phyloP scores from a whole-genome alignment of 1,140 invertebrate genomes.

The Plectus sambesii region DNA sequence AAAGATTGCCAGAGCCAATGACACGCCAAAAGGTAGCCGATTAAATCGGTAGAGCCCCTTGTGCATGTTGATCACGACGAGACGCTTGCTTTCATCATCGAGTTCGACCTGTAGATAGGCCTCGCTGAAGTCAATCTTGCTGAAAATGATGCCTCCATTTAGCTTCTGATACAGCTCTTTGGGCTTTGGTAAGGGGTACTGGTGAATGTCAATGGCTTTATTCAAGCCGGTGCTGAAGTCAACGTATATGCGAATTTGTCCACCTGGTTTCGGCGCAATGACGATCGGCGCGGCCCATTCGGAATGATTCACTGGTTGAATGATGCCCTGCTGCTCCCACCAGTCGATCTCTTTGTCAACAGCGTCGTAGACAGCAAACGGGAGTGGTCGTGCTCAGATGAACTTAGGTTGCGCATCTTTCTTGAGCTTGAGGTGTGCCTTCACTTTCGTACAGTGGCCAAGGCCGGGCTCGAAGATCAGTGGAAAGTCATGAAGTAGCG shows the following conservation, averaged over 20 bases:
- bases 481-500: too few relatives aligned
- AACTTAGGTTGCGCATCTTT: slow-evolving; percentile 6
- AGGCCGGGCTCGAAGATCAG: slow-evolving; percentile 12
- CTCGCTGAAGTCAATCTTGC: slow-evolving; percentile 37
- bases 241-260: slow-evolving; percentile 44
- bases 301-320: slow-evolving; percentile 42
- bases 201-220: slow-evolving; percentile 17
- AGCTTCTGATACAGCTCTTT: slow-evolving; percentile 37
- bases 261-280: slow-evolving; percentile 45
- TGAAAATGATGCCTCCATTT: slow-evolving; percentile 30
- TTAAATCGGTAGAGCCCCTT: slow-evolving; percentile 23
- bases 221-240: slow-evolving; percentile 45
- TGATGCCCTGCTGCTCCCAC: slow-evolving; percentile 35
- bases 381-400: slow-evolving; percentile 11
- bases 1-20: slow-evolving; percentile 50
- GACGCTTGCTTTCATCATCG: slow-evolving; percentile 27
- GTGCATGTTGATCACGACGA: slow-evolving; percentile 27
- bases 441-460: slow-evolving; percentile 14
- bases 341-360: slow-evolving; percentile 15
- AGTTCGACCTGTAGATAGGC: slow-evolving; percentile 29
- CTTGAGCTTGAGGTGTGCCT: slow-evolving; percentile 14
- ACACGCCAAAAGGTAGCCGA: slow-evolving; percentile 49
- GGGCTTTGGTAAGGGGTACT: slow-evolving; percentile 30
- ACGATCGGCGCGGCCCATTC: slow-evolving; percentile 49
- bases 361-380: background rate